phyloP scores from a whole-genome alignment of 2,113 vertebrate genomes.

The Podarcis raffonei region DNA sequence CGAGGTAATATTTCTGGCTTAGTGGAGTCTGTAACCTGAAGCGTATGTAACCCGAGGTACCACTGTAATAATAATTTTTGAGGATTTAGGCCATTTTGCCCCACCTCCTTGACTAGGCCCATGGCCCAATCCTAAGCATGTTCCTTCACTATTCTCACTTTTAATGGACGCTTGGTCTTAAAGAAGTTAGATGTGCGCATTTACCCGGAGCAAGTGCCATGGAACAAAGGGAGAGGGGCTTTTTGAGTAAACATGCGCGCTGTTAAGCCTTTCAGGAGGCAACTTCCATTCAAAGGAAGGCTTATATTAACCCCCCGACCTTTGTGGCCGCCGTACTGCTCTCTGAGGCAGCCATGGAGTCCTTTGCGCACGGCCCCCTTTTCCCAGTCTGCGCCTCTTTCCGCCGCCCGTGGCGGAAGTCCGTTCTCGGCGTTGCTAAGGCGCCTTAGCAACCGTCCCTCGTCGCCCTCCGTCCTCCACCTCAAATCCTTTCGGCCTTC shows the following conservation, averaged over 20 bases:
- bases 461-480: neutral
- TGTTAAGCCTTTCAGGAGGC: neutral
- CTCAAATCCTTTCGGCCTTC: slow-evolving; percentile 30
- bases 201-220: neutral
- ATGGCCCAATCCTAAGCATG: neutral
- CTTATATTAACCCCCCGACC: neutral
- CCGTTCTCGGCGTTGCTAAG: neutral
- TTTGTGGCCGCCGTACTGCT: neutral
- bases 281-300: neutral
- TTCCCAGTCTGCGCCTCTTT: too few relatives aligned
- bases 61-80: too few relatives aligned
- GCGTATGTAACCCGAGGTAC: too few relatives aligned
- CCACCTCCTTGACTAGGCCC: too few relatives aligned
- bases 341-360: neutral
- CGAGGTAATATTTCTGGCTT: too few relatives aligned
- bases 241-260: neutral
- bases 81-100: too few relatives aligned
- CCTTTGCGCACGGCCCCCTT: neutral
- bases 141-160: neutral
- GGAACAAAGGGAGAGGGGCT: neutral
- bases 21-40: too few relatives aligned
- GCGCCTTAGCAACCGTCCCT: neutral
- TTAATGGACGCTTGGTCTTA: neutral
- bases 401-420: neutral
- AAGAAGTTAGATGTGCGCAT: neutral